Evolutionary conservation across 2,888 invertebrate species (phyloP).

Genomic region (Siphlonurus alternatus): DNA sequence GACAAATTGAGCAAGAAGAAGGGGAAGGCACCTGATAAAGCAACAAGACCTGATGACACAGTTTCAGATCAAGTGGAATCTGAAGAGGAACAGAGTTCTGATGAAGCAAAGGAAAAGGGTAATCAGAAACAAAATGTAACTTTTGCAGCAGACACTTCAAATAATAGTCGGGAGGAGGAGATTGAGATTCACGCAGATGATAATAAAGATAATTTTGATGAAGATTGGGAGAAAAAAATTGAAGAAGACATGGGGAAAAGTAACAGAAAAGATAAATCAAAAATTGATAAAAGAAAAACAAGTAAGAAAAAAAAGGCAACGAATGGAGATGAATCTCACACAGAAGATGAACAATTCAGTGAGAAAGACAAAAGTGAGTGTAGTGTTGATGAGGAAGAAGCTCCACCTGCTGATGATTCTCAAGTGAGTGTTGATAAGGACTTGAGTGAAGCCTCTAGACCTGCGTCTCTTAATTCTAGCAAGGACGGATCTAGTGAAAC

Average conservation of each 20-base stretch:
- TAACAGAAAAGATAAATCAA: background rate
- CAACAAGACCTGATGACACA: background rate
- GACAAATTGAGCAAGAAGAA: background rate
- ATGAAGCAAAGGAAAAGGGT: background rate
- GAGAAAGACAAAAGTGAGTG: no score
- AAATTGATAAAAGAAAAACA: background rate
- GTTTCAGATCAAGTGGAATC: background rate
- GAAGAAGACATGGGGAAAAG: background rate
- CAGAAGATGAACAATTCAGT: background rate
- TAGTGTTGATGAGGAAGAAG: no score
- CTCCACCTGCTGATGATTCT: no score
- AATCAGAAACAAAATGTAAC: no score
- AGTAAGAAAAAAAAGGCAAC: background rate
- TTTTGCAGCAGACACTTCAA: background rate
- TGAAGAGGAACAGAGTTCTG: background rate
- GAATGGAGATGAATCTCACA: background rate
- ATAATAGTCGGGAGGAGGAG: background rate
- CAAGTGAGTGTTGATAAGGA: background rate
- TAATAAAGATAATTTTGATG: background rate
- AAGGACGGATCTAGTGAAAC: background rate
- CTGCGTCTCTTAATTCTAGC: no score
- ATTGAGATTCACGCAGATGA: background rate
- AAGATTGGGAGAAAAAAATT: background rate
- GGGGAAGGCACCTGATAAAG: background rate
- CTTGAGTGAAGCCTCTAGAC: no score